Evolutionary conservation across 2,113 vertebrate genomes (phyloP).

Genomic region (Sphyrna mokarran): DNA sequence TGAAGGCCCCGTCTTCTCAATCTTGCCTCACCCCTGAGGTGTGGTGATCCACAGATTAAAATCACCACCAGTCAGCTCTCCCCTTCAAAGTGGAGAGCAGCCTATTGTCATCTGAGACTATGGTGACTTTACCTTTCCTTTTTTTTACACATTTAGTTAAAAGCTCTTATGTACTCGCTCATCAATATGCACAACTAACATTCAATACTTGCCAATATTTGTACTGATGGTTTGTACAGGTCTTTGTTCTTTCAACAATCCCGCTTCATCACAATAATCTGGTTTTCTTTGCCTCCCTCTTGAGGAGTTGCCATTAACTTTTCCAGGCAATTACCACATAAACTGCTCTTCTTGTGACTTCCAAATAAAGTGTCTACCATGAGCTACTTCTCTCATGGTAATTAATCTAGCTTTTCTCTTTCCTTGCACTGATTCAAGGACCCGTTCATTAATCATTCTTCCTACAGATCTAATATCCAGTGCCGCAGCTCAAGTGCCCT

Average conservation of each 20-base stretch:
- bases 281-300: neutral
- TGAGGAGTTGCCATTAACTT: neutral
- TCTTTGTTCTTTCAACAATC: neutral
- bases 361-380: neutral
- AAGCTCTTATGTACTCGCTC: neutral
- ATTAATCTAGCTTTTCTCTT: neutral
- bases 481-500: neutral
- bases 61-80: too few relatives aligned
- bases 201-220: neutral
- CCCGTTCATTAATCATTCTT: neutral
- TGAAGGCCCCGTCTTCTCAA: too few relatives aligned
- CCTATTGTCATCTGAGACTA: too few relatives aligned
- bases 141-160: too few relatives aligned
- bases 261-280: neutral
- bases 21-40: too few relatives aligned
- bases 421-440: neutral
- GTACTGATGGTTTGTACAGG: neutral
- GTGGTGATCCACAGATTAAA: too few relatives aligned
- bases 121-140: too few relatives aligned
- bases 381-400: neutral
- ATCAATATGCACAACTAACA: neutral
- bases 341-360: neutral
- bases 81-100: too few relatives aligned
- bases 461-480: neutral
- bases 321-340: neutral